These are phyloP conservation scores for Caenorhabditis parvicauda DNA, from an alignment of 2,888 invertebrate species.

Conservation along the genomic window DNA sequence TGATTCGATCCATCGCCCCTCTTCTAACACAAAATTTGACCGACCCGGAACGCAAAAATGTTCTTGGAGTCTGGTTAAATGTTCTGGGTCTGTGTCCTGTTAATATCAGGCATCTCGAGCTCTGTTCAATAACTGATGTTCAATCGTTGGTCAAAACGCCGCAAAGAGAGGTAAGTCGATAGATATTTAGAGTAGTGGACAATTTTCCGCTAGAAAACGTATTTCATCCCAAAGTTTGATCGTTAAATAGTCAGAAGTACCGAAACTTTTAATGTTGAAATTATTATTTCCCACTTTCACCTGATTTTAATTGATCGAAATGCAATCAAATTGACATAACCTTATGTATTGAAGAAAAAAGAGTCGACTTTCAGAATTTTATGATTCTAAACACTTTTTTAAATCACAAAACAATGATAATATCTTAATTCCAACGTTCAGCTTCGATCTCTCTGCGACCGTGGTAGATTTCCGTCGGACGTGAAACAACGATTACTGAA, in stretches of 20 bases:
- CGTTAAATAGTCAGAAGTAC: too few relatives aligned
- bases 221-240: too few relatives aligned
- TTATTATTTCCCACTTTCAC: not conserved
- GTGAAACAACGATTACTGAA: conserved; percentile 29
- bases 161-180: conserved; percentile 22
- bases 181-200: not conserved
- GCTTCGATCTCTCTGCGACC: conserved; percentile 33
- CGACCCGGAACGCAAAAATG: conserved; percentile 22
- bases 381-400: too few relatives aligned
- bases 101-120: conserved; percentile 36
- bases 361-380: too few relatives aligned
- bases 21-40: too few relatives aligned
- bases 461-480: conserved; percentile 34
- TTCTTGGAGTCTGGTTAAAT: conserved; percentile 23
- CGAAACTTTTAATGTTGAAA: too few relatives aligned
- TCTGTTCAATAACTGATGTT: conserved; percentile 31
- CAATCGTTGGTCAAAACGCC: conserved; percentile 21
- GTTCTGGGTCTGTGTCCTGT: conserved; percentile 30
- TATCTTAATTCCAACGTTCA: conserved; percentile 9
- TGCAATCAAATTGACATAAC: not conserved
- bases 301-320: not conserved
- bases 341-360: too few relatives aligned
- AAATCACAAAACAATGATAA: too few relatives aligned
- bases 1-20: too few relatives aligned
- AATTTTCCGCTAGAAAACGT: too few relatives aligned